Base-by-base conservation (phyloP, 2,797 vertebrate species). In the Arctocebus calabarensis region DNA sequence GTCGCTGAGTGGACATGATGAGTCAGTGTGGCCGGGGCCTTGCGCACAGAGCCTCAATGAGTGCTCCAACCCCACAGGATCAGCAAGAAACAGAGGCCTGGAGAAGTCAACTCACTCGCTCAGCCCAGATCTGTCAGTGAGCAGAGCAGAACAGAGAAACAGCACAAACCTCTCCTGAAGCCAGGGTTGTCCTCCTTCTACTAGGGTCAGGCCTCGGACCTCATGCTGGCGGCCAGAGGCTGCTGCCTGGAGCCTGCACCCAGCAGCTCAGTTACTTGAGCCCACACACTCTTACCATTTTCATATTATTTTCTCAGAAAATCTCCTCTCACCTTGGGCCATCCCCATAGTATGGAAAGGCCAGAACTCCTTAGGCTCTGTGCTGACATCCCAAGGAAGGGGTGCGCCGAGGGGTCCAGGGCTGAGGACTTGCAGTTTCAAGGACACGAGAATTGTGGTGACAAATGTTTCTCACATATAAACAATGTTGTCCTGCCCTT, bases 1-100 rank as follows among this genome's bases (percentile, higher is more conserved):
- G 37, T 16, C 14, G 17, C 43, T 4, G 0, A 0, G 12, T 0
- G 12, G 23, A 2, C 10, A 10, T 0, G 22, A 3, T 0, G 23
- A 7, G 4, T 16, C 7, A 48, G 37, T 22, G 40, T 29, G 1
- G 57, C 10, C 3, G 57, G 25, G 9, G 8, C 23, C 66, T 32
- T 5, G 22, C 0, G 5, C 6, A 37, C 7, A 7, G 55, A 17
- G 3, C n/a, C 45, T 12, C 34, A 27, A 70, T 2, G 14, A 29
- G 22, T 0, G 40, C 17, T 12, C 57, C 9, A 19, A 27, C 5
- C 64, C 64, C 20, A 2, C 23, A 13, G 16, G 7, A 11, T 0
- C 0, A 16, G 13, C 57, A 32, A 40, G 45, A 27, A 81, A 57
- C 27, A 20, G 7, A 22, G 34, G 29, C 77, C 59, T 59, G 16